Conservation (phyloP, 2,113 vertebrate species). For the Pipra filicauda region DNA sequence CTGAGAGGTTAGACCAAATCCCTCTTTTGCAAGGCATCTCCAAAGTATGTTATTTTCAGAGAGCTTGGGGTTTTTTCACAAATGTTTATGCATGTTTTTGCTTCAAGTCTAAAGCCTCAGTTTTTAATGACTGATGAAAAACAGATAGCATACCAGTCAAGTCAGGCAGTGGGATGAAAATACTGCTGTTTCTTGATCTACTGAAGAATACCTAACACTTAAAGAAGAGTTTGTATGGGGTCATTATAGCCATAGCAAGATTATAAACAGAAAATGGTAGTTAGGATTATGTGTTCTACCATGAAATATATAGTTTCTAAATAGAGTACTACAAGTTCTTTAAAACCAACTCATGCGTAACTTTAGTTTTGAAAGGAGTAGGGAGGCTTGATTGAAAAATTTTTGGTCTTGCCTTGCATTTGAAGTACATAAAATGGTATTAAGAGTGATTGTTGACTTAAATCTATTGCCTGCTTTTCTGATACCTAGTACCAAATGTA, state of each 20-base stretch:
- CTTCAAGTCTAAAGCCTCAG: not conserved
- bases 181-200: not conserved
- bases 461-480: not conserved
- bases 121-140: not conserved
- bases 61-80: not conserved
- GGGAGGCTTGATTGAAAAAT: not conserved
- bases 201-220: not conserved
- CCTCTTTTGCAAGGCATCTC: not conserved
- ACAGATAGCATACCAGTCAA: not conserved
- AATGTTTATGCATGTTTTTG: conserved; percentile 1
- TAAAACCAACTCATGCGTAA: not conserved
- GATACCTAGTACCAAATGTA: conserved; percentile 89
- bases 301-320: not conserved
- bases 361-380: not conserved
- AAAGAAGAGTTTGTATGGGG: not conserved
- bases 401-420: not conserved
- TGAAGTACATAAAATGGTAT: not conserved
- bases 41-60: not conserved
- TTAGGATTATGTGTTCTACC: not conserved
- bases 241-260: not conserved
- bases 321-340: not conserved
- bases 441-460: not conserved
- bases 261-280: not conserved
- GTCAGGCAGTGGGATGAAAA: not conserved
- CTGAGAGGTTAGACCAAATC: not conserved